These are phyloP conservation scores for Bradypus variegatus DNA, from an alignment of 2,797 vertebrate genomes.

Conservation along the genomic window DNA sequence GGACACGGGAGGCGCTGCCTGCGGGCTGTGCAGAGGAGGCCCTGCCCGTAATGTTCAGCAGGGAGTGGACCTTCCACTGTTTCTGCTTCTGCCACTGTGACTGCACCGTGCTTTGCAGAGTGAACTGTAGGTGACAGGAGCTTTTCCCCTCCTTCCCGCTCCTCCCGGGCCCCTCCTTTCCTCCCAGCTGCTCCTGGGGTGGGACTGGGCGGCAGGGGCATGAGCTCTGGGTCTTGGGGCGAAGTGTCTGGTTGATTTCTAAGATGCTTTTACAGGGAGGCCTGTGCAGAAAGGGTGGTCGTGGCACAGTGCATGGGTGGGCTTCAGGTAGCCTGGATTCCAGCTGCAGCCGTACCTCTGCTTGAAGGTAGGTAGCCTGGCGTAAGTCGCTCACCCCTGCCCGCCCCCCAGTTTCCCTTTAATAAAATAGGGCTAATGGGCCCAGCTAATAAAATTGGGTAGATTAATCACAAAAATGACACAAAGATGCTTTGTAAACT, in stretches of 20 bases:
- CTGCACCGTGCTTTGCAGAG: slow-evolving; percentile 89
- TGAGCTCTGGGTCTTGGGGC: not conserved
- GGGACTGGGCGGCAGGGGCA: not conserved
- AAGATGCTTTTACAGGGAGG: not conserved
- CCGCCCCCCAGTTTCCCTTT: not conserved
- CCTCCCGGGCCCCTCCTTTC: not conserved
- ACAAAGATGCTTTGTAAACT: not conserved
- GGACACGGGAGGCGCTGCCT: slow-evolving; percentile 63
- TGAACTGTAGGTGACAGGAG: slow-evolving; percentile 90
- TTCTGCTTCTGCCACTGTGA: slow-evolving; percentile 91
- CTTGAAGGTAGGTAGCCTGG: rapidly evolving
- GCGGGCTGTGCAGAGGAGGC: slow-evolving; percentile 59
- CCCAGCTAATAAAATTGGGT: not conserved
- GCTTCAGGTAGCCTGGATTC: rapidly evolving
- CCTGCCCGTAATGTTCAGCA: slow-evolving; percentile 83
- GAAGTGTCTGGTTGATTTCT: not conserved
- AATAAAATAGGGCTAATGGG: not conserved
- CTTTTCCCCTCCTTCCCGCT: not conserved
- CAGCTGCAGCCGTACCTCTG: not conserved
- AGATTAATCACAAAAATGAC: not conserved
- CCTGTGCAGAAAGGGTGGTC: not conserved
- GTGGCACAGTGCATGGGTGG: rapidly evolving
- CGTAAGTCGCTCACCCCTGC: not conserved
- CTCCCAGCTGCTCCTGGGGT: not conserved
- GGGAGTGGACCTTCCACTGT: slow-evolving; percentile 94